Evolutionary conservation across 2,888 invertebrate species (phyloP).

Genomic region (Horisme vitalbata): DNA sequence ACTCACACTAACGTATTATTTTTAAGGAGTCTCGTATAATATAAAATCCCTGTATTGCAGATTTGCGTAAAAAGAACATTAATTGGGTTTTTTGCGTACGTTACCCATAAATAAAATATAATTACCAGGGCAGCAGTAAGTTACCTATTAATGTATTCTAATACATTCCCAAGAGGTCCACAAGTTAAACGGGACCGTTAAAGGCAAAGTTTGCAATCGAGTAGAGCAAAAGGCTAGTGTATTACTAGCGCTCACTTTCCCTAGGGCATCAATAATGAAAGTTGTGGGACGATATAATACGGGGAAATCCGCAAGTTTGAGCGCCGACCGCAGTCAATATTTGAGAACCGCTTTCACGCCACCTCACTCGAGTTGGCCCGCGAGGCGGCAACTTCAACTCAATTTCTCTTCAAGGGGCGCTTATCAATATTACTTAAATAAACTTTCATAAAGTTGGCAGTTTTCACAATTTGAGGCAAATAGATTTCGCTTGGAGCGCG

Average conservation of each 20-base stretch:
- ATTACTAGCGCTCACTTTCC: slow-evolving; percentile 26
- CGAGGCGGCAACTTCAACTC: slow-evolving; percentile 47
- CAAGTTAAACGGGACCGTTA: slow-evolving; percentile 20
- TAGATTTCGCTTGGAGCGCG: slow-evolving; percentile 21
- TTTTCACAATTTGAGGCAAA: slow-evolving; percentile 23
- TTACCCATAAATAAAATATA: too few relatives aligned
- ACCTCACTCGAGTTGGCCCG: slow-evolving; percentile 23
- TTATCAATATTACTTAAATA: slow-evolving; percentile 58
- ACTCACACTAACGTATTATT: not conserved
- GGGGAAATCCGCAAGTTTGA: slow-evolving; percentile 14
- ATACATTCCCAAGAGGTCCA: slow-evolving; percentile 21
- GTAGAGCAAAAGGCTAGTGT: slow-evolving; percentile 20
- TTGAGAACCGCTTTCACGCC: slow-evolving; percentile 24
- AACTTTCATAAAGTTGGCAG: slow-evolving; percentile 43
- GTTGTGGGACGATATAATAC: slow-evolving; percentile 14
- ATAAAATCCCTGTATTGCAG: too few relatives aligned
- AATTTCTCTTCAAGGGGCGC: slow-evolving; percentile 52
- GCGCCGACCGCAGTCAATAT: slow-evolving; percentile 22
- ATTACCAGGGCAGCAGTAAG: too few relatives aligned
- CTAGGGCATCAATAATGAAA: slow-evolving; percentile 22
- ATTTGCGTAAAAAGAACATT: too few relatives aligned
- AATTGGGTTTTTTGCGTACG: too few relatives aligned
- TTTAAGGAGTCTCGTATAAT: too few relatives aligned
- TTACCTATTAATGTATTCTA: too few relatives aligned
- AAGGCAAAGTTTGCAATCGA: slow-evolving; percentile 20